These are phyloP conservation scores for Lasioglossum leucozonium DNA, from an alignment of 2,888 invertebrate species.

Conservation along the genomic window DNA sequence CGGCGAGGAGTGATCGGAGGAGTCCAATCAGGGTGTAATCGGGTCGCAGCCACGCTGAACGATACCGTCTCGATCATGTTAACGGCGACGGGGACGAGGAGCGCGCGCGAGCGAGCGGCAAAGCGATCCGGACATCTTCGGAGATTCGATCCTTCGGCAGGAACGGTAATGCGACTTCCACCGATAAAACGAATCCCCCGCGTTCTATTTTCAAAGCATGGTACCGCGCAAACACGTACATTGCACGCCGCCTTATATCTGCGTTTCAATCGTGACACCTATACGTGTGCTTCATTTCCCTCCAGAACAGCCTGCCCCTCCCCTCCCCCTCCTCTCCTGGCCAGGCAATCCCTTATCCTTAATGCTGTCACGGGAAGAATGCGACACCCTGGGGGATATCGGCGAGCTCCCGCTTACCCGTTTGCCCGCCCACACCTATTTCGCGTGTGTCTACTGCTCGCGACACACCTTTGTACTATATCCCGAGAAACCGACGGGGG, in stretches of 20 bases:
- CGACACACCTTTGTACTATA: constrained; percentile 26
- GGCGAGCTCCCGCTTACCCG: constrained; percentile 24
- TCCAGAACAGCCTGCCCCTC: constrained; percentile 20
- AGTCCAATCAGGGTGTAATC: not conserved
- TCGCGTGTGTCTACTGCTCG: not conserved
- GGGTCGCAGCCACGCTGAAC: not conserved
- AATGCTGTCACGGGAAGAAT: constrained; percentile 50
- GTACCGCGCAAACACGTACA: not conserved
- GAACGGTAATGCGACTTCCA: constrained; percentile 50
- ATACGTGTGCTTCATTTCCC: constrained; percentile 61
- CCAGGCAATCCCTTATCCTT: constrained; percentile 56
- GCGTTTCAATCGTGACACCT: constrained; percentile 59
- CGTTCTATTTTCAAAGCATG: constrained; percentile 53
- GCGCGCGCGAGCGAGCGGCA: not conserved
- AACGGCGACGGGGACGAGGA: constrained; percentile 22
- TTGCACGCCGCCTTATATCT: constrained; percentile 28
- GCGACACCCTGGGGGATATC: constrained; percentile 52
- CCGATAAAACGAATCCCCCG: constrained; percentile 54
- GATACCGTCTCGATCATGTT: constrained; percentile 19
- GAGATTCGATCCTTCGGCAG: constrained; percentile 38
- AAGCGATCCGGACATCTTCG: constrained; percentile 31
- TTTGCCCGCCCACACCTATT: not conserved
- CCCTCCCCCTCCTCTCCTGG: not conserved
- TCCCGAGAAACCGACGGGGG: constrained; percentile 18
- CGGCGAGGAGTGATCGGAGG: not conserved